Evolutionary conservation across 2,888 invertebrate species (phyloP).

Genomic region (Macropis europaea): DNA sequence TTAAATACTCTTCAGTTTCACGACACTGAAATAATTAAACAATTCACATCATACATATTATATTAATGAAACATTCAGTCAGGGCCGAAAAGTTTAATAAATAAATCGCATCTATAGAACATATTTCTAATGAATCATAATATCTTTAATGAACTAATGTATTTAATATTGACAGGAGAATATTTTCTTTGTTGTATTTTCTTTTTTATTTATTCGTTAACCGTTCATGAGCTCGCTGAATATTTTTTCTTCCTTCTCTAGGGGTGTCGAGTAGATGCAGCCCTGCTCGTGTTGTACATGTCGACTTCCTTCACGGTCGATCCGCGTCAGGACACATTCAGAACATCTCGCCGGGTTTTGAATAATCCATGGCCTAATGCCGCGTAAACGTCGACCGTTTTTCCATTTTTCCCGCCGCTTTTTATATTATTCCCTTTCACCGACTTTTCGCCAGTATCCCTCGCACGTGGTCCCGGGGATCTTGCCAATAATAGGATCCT

Average conservation of each 20-base stretch:
- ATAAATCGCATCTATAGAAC: too few relatives aligned
- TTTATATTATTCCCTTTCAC: constrained; percentile 30
- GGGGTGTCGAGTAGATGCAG: neutral
- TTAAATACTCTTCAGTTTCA: too few relatives aligned
- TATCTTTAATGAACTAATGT: too few relatives aligned
- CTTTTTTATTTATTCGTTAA: neutral
- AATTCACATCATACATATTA: too few relatives aligned
- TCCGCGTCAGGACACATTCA: constrained; percentile 45
- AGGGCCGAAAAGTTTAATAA: too few relatives aligned
- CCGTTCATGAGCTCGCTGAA: neutral
- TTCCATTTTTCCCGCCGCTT: constrained; percentile 31
- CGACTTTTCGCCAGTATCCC: neutral
- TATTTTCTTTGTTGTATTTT: neutral
- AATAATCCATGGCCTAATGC: constrained; percentile 69
- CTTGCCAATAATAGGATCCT: constrained; percentile 7
- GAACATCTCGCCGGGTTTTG: constrained; percentile 56
- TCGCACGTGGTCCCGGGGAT: constrained; percentile 29
- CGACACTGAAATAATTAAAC: too few relatives aligned
- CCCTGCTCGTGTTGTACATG: constrained; percentile 27
- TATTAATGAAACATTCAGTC: too few relatives aligned
- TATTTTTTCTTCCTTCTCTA: too few relatives aligned
- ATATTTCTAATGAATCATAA: too few relatives aligned
- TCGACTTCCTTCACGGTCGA: constrained; percentile 25
- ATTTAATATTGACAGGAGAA: too few relatives aligned
- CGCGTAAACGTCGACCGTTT: constrained; percentile 54